Evolutionary conservation across 2,888 invertebrate genomes (phyloP).

Genomic region (Lycocerus yunnanus): DNA sequence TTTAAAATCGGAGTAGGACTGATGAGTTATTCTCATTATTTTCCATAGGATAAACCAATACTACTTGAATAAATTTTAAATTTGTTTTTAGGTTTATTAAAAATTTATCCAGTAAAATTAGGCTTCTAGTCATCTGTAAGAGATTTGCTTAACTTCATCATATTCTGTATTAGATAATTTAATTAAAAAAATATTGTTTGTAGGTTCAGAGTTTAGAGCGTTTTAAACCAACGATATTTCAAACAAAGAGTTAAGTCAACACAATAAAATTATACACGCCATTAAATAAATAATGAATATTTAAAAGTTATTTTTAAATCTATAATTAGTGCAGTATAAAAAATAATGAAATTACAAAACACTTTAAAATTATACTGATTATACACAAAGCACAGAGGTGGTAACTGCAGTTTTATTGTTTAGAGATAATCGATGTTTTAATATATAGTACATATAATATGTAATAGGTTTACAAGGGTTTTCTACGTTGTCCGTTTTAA

Average conservation of each 20-base stretch:
- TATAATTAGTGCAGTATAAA: too few species aligned
- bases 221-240: neutral
- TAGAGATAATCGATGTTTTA: too few species aligned
- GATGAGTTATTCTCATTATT: neutral
- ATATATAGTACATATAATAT: too few species aligned
- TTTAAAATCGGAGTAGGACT: neutral
- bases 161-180: neutral
- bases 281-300: neutral
- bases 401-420: too few species aligned
- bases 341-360: too few species aligned
- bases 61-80: neutral
- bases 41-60: neutral
- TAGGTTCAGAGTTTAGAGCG: neutral
- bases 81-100: neutral
- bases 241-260: neutral
- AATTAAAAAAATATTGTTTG: neutral
- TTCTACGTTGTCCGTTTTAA: too few species aligned
- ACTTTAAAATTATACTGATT: too few species aligned
- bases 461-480: too few species aligned
- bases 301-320: too few species aligned
- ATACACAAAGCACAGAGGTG: too few species aligned
- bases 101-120: neutral
- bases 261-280: neutral
- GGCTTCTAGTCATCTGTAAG: neutral
- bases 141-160: neutral